Conservation (phyloP, 2,888 invertebrate species). For the Seira sanloemensis region DNA sequence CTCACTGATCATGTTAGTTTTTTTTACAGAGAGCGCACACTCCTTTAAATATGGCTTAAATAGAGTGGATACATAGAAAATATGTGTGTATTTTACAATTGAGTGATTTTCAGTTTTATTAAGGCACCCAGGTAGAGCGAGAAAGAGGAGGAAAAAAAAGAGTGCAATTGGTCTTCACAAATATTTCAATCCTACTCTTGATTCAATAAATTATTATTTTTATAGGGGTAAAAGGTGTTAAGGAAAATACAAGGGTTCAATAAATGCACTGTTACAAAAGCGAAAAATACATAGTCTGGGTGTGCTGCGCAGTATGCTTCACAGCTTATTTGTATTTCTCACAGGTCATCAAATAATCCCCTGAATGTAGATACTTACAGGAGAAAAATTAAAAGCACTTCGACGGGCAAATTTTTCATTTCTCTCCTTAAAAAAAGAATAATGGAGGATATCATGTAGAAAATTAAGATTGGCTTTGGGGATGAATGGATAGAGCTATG, state of each 20-base stretch:
- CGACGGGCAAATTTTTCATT: no score
- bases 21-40: background rate
- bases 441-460: no score
- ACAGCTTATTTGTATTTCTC: background rate
- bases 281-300: background rate
- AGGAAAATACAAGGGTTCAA: conserved; percentile 8
- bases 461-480: no score
- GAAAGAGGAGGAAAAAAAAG: background rate
- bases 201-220: conserved; percentile 17
- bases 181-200: background rate
- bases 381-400: background rate
- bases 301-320: no score
- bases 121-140: conserved; percentile 14
- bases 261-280: background rate
- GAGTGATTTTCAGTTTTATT: conserved; percentile 4
- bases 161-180: background rate
- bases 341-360: background rate
- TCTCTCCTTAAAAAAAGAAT: no score
- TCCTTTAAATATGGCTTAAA: background rate
- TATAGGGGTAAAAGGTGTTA: background rate
- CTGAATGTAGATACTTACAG: background rate
- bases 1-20: background rate
- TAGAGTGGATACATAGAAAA: background rate
- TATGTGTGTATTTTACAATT: conserved; percentile 10
- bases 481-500: no score